Percentiles rank a stretch among this genome's conserved stretches.
phyloP scores from a whole-genome alignment of 53 echinoderm and acorn worm genomes.

The Paracentrotus lividus region DNA sequence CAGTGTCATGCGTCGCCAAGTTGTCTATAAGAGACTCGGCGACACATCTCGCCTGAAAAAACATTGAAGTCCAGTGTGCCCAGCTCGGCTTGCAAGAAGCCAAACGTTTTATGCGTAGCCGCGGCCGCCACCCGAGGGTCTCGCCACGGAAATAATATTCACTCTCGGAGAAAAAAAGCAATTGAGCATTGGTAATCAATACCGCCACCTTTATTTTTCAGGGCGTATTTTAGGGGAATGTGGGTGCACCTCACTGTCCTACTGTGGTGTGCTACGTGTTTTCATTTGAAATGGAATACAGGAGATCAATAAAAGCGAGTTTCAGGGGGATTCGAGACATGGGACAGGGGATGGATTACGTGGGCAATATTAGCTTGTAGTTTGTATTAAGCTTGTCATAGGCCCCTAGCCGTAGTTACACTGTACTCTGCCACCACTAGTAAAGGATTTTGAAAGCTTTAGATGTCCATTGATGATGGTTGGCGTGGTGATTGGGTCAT shows the following conservation, averaged over 20 bases:
- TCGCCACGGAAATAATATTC: slow-evolving; percentile 53
- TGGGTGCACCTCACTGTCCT: slow-evolving; percentile 52
- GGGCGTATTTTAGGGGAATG: slow-evolving; percentile 50
- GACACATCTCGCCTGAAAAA: slow-evolving; percentile 52
- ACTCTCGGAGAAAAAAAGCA: slow-evolving; percentile 36
- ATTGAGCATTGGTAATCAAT: slow-evolving; percentile 68
- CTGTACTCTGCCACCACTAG: slow-evolving; percentile 28
- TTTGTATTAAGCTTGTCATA: neutral
- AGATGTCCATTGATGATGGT: slow-evolving; percentile 57
- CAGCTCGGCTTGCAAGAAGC: neutral
- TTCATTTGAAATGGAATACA: slow-evolving; percentile 65
- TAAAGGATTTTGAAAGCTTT: slow-evolving; percentile 31
- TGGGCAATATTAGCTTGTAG: slow-evolving; percentile 53
- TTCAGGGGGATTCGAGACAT: slow-evolving; percentile 58
- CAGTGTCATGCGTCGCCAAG: slow-evolving; percentile 52
- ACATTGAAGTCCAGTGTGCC: slow-evolving; percentile 53
- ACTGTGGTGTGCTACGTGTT: slow-evolving; percentile 41
- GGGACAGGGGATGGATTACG: slow-evolving; percentile 53
- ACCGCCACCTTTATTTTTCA: slow-evolving; percentile 62
- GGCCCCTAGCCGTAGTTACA: slow-evolving; percentile 43
- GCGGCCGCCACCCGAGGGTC: slow-evolving; percentile 13
- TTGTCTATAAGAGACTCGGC: slow-evolving; percentile 40
- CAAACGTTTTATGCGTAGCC: slow-evolving; percentile 61
- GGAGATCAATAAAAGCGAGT: slow-evolving; percentile 62
- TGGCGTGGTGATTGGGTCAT: slow-evolving; percentile 57